Percentiles rank a stretch among this genome's conserved stretches.
Evolutionary conservation across 2,113 vertebrate genomes (phyloP).

Genomic region (Myrmecobius fasciatus): DNA sequence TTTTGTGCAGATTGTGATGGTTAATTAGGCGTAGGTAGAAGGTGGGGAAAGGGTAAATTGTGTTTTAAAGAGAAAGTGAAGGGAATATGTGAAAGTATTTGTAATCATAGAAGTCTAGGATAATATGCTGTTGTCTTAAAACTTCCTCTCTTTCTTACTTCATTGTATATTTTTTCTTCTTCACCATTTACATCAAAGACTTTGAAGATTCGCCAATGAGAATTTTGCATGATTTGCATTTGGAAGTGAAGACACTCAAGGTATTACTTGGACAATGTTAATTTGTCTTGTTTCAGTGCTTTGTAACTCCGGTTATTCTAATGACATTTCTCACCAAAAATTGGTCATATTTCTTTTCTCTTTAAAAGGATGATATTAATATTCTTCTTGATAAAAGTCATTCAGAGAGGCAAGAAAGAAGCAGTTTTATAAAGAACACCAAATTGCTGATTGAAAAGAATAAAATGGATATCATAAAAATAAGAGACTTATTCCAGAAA

Average conservation of each 20-base stretch:
- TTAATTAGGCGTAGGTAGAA: not conserved
- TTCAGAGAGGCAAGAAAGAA: conserved; percentile 75
- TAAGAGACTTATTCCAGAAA: conserved; percentile 88
- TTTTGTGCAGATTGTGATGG: not conserved
- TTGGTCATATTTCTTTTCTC: conserved; percentile 39
- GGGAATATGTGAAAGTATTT: not conserved
- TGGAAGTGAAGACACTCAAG: conserved; percentile 88
- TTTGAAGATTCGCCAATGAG: conserved; percentile 80
- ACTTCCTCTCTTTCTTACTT: not conserved
- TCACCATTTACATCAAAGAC: conserved; percentile 69
- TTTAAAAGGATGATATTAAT: conserved; percentile 84
- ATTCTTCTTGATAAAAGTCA: conserved; percentile 79
- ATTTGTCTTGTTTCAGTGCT: conserved; percentile 36
- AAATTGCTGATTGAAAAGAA: conserved; percentile 87
- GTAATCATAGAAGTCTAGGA: conserved; percentile 1
- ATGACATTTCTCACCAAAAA: conserved; percentile 34
- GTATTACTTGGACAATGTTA: conserved; percentile 78
- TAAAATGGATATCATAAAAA: conserved; percentile 83
- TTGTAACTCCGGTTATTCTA: conserved; percentile 31
- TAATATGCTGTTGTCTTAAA: conserved; percentile 11
- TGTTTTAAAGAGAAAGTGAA: conserved; percentile 18
- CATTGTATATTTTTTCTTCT: conserved; percentile 36
- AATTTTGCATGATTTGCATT: conserved; percentile 86
- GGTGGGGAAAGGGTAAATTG: not conserved
- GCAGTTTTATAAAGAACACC: conserved; percentile 86